Percentiles rank a stretch among this genome's conserved stretches.
These are phyloP conservation scores for Theretra japonica DNA, from an alignment of 2,888 invertebrate species.

Conservation along the genomic window DNA sequence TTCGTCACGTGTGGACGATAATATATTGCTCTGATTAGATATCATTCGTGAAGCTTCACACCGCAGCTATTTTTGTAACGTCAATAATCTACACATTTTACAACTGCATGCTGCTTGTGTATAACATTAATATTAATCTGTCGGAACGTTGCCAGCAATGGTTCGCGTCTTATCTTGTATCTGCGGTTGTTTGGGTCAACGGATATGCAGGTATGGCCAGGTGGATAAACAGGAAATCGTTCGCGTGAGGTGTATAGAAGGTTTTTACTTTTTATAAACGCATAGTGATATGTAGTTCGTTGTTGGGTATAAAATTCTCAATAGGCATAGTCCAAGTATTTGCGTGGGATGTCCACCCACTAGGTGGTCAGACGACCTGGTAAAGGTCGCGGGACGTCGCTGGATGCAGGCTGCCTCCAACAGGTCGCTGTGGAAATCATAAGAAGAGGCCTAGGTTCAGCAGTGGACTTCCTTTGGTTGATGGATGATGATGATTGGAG, in stretches of 20 bases:
- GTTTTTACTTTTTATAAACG: background rate
- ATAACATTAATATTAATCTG: background rate
- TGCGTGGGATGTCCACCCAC: no score
- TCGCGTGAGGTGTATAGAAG: constrained; percentile 14
- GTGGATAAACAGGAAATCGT: constrained; percentile 9
- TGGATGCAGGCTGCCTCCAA: no score
- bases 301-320: background rate
- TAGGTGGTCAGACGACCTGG: no score
- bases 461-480: no score
- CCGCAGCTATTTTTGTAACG: background rate
- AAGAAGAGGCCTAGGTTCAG: no score
- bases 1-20: constrained; percentile 1
- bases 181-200: background rate
- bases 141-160: constrained; percentile 2
- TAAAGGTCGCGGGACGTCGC: no score
- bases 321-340: background rate
- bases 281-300: no score
- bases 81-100: background rate
- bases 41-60: background rate
- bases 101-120: background rate
- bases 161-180: background rate
- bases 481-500: no score
- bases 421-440: no score
- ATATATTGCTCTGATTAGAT: constrained; percentile 9
- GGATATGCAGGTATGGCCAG: constrained; percentile 5